These are phyloP conservation scores for Odontophorus gujanensis DNA, from an alignment of 2,113 vertebrate species.

Conservation along the genomic window DNA sequence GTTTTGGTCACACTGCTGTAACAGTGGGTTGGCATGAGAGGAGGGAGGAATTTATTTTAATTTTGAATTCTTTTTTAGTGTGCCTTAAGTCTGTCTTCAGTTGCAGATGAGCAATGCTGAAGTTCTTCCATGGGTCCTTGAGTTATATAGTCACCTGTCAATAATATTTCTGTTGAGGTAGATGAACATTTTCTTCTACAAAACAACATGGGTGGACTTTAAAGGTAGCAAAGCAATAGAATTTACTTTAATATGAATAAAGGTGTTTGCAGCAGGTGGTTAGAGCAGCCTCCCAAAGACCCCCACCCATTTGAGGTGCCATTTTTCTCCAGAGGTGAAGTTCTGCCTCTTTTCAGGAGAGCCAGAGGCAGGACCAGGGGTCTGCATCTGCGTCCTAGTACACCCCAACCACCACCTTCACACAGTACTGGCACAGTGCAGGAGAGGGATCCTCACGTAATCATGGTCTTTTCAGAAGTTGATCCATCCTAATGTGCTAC, in stretches of 20 bases:
- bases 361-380: background rate
- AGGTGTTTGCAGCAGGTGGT: background rate
- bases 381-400: background rate
- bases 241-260: background rate
- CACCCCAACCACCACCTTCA: background rate
- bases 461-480: background rate
- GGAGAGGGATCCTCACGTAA: background rate
- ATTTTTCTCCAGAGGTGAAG: background rate
- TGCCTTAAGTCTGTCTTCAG: background rate
- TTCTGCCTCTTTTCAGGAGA: background rate
- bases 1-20: conserved; percentile 14
- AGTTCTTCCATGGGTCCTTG: background rate
- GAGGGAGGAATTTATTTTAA: background rate
- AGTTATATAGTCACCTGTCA: background rate
- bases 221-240: background rate
- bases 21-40: conserved; percentile 30
- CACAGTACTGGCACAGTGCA: too few relatives aligned
- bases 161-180: background rate
- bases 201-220: background rate
- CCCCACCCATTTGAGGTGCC: background rate
- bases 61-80: background rate
- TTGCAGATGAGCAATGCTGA: background rate
- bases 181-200: background rate
- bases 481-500: accelerated
- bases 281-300: background rate